Percentiles rank a stretch among this genome's conserved stretches.
These are phyloP conservation scores for Steromphala cineraria DNA, from an alignment of 2,888 invertebrate species.

Conservation along the genomic window DNA sequence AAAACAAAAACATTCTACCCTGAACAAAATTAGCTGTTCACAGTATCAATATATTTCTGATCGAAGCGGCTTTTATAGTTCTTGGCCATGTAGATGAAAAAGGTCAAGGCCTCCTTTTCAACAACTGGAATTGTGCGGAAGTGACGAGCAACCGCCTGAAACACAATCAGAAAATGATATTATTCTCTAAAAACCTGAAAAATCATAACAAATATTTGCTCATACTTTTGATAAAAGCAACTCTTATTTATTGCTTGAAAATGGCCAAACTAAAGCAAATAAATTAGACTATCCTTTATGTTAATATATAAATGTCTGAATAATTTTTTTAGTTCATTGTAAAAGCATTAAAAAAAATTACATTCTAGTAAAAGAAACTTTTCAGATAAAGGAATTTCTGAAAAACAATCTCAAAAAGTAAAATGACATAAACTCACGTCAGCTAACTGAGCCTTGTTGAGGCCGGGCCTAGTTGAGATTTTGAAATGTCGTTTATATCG, in stretches of 20 bases:
- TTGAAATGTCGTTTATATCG: slow-evolving; percentile 96
- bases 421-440: slow-evolving; percentile 94
- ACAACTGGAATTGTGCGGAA: slow-evolving; percentile 95
- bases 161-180: slow-evolving; percentile 65
- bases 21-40: slow-evolving; percentile 24
- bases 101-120: slow-evolving; percentile 95
- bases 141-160: slow-evolving; percentile 93
- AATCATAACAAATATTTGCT: too few relatives aligned
- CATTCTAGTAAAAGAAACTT: too few relatives aligned
- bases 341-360: too few relatives aligned
- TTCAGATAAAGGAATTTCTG: too few relatives aligned
- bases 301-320: too few relatives aligned
- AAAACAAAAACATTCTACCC: not conserved
- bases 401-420: too few relatives aligned
- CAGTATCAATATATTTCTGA: slow-evolving; percentile 59
- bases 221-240: too few relatives aligned
- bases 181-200: too few relatives aligned
- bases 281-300: too few relatives aligned
- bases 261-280: too few relatives aligned
- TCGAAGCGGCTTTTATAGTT: slow-evolving; percentile 92
- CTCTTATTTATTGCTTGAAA: too few relatives aligned
- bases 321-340: too few relatives aligned
- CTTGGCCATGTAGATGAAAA: slow-evolving; percentile 97
- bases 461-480: slow-evolving; percentile 90
- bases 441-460: slow-evolving; percentile 95